These are phyloP conservation scores for Indicator maculatus DNA, from an alignment of 2,113 vertebrate genomes.

Conservation along the genomic window DNA sequence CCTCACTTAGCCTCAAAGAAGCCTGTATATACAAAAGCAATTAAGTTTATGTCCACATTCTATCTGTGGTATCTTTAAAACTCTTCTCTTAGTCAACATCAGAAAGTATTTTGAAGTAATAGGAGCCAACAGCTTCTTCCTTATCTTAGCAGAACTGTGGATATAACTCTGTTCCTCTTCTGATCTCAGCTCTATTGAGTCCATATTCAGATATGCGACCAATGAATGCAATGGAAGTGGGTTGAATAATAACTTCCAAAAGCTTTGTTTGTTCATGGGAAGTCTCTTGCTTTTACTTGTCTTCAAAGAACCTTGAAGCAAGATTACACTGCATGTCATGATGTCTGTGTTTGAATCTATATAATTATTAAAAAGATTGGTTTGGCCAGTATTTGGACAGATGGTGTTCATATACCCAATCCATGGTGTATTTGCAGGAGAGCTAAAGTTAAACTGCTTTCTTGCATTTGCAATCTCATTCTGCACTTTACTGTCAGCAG, in stretches of 20 bases:
- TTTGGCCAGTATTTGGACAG: slow-evolving; percentile 55
- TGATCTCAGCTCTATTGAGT: not conserved
- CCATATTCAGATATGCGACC: not conserved
- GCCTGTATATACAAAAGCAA: not conserved
- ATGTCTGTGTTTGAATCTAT: slow-evolving; percentile 7
- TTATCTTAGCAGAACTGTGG: not conserved
- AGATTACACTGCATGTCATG: not conserved
- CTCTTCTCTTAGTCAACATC: not conserved
- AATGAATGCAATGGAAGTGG: not conserved
- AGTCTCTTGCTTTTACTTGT: slow-evolving; percentile 25
- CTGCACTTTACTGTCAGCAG: slow-evolving; percentile 56
- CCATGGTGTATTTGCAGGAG: slow-evolving; percentile 64
- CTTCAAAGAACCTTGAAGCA: slow-evolving; percentile 28
- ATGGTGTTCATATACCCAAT: slow-evolving; percentile 51
- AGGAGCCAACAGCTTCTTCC: fast-evolving
- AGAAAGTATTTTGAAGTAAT: not conserved
- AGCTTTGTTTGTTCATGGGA: no score
- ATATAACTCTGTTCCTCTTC: not conserved
- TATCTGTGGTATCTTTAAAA: not conserved
- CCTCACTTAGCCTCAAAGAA: not conserved
- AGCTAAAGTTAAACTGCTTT: slow-evolving; percentile 59
- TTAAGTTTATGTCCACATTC: fast-evolving
- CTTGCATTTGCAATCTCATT: slow-evolving; percentile 63
- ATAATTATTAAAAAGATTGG: slow-evolving; percentile 44
- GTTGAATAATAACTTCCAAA: slow-evolving; percentile 23